Evolutionary conservation across 2,888 invertebrate genomes (phyloP).

Genomic region (Parnassius smintheus): DNA sequence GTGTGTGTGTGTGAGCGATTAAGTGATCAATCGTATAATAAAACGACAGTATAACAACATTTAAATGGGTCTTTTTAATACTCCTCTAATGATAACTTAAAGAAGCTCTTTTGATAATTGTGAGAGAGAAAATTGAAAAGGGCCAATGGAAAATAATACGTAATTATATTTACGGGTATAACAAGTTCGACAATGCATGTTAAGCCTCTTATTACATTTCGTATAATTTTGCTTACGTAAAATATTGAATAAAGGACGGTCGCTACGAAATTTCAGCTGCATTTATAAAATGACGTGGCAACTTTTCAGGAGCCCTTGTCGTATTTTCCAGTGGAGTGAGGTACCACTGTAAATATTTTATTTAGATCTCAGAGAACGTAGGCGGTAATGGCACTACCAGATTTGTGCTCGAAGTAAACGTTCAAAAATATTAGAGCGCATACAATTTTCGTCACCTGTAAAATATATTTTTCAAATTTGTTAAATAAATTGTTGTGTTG

Average conservation of each 20-base stretch:
- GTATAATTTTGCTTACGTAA: constrained; percentile 27
- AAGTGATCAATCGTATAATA: no score
- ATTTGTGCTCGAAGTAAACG: constrained; percentile 31
- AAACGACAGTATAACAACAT: no score
- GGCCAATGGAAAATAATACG: no score
- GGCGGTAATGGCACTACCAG: constrained; percentile 41
- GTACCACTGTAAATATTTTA: constrained; percentile 53
- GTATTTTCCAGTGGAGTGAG: constrained; percentile 29
- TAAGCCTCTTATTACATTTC: constrained; percentile 1
- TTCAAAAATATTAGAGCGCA: background rate
- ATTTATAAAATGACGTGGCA: constrained; percentile 28
- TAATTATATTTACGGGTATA: background rate
- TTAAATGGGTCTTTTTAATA: no score
- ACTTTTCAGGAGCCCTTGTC: constrained; percentile 23
- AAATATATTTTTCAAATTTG: no score
- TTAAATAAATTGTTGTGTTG: no score
- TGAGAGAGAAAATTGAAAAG: no score
- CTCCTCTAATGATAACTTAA: no score
- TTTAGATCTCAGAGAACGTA: constrained; percentile 37
- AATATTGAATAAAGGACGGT: constrained; percentile 33
- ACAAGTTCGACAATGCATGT: background rate
- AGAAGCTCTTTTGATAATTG: no score
- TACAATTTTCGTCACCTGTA: background rate
- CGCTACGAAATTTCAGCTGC: constrained; percentile 22
- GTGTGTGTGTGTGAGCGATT: no score